Conservation (phyloP, 1,140 invertebrate genomes). For the Sarcophaga bullata region DNA sequence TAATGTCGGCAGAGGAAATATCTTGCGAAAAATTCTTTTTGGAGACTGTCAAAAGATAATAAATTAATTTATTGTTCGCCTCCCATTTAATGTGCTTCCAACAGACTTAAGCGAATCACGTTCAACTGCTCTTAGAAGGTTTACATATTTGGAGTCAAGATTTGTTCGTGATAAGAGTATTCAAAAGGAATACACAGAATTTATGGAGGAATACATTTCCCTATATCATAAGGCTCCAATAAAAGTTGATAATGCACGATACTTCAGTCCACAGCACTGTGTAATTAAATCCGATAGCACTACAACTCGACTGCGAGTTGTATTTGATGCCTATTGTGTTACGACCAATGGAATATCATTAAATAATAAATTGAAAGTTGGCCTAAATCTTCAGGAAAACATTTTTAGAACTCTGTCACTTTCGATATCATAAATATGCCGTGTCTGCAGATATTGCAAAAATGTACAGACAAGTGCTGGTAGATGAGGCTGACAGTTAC, state of each 20-base stretch:
- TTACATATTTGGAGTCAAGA: background rate
- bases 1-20: background rate
- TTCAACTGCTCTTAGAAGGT: background rate
- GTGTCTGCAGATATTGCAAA: constrained; percentile 48
- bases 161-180: background rate
- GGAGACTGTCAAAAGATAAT: background rate
- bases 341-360: constrained; percentile 48
- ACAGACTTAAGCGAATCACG: background rate
- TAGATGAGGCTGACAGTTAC: background rate
- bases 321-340: constrained; percentile 52
- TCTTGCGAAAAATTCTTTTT: constrained; percentile 17
- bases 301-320: constrained; percentile 54
- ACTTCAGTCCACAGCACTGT: constrained; percentile 56
- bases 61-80: constrained; percentile 24
- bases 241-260: background rate
- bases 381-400: constrained; percentile 54
- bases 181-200: background rate
- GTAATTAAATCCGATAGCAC: constrained; percentile 52
- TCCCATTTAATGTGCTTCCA: background rate
- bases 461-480: constrained; percentile 17
- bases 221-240: constrained; percentile 40
- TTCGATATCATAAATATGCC: constrained; percentile 50
- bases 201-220: constrained; percentile 44
- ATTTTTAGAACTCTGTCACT: constrained; percentile 40
- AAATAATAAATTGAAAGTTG: constrained; percentile 58